These are phyloP conservation scores for Glyphotaelius pellucidus DNA, from an alignment of 2,888 invertebrate genomes.

Conservation along the genomic window DNA sequence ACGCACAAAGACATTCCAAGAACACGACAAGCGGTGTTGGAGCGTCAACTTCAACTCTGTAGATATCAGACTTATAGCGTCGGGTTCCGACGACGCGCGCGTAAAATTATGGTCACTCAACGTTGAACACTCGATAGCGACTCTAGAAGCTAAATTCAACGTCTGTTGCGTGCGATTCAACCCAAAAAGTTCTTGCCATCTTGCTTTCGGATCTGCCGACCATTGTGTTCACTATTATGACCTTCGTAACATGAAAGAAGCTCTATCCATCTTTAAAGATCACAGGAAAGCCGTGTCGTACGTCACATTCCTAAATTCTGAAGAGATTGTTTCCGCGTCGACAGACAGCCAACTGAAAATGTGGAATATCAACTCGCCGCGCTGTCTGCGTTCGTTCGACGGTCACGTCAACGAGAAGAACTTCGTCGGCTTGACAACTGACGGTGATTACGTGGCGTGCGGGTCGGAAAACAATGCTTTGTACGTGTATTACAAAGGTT, in stretches of 20 bases:
- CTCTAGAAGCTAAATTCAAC: conserved; percentile 94
- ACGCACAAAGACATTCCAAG: conserved; percentile 86
- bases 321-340: conserved; percentile 93
- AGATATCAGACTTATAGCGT: conserved; percentile 92
- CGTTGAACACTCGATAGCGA: conserved; percentile 90
- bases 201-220: conserved; percentile 97
- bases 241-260: conserved; percentile 88
- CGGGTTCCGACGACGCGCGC: conserved; percentile 94
- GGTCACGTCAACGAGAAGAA: conserved; percentile 97
- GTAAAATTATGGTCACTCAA: conserved; percentile 96
- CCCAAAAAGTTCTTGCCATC: conserved; percentile 89
- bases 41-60: conserved; percentile 96
- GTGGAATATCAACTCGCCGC: conserved; percentile 90
- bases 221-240: conserved; percentile 98
- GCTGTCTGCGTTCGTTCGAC: conserved; percentile 90
- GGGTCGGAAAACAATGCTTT: conserved; percentile 96
- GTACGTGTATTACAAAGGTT: conserved; percentile 93
- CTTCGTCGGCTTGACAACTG: conserved; percentile 95
- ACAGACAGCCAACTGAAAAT: conserved; percentile 94
- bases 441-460: conserved; percentile 94
- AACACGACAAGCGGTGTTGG: conserved; percentile 97
- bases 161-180: conserved; percentile 97
- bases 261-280: conserved; percentile 90
- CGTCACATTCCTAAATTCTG: conserved; percentile 91
- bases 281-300: conserved; percentile 97